phyloP scores from a whole-genome alignment of 2,113 vertebrate species.

The Tauraco erythrolophus region DNA sequence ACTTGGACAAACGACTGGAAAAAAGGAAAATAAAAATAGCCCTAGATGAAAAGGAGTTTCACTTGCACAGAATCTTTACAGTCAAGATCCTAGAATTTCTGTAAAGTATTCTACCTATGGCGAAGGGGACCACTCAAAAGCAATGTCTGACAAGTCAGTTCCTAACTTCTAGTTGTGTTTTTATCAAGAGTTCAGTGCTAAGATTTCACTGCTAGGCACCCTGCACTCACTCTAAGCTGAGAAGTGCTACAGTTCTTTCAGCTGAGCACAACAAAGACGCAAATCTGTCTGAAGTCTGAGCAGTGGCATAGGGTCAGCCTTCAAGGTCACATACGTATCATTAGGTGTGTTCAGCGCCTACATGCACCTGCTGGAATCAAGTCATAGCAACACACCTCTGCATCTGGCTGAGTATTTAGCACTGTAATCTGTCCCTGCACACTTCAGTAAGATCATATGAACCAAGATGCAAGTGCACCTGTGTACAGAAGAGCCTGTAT shows the following conservation, averaged over 20 bases:
- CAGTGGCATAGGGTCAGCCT: not conserved
- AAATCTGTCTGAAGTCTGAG: not conserved
- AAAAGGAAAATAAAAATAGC: not conserved
- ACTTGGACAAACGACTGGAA: constrained; percentile 89
- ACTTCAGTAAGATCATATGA: not conserved
- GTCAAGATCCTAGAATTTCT: not conserved
- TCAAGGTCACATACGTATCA: not conserved
- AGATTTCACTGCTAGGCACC: not conserved
- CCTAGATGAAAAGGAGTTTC: not conserved
- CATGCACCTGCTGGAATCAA: not conserved
- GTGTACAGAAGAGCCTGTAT: not conserved
- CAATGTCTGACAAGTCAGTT: not conserved
- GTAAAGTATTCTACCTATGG: not conserved
- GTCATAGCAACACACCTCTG: not conserved
- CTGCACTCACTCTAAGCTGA: not conserved
- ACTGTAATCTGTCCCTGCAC: not conserved
- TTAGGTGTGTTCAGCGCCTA: not conserved
- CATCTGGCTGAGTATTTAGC: not conserved
- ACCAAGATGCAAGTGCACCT: not conserved
- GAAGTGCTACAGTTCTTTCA: not conserved
- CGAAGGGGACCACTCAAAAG: not conserved
- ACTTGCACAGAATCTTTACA: not conserved
- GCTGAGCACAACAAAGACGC: not conserved
- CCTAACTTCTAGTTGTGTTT: not conserved
- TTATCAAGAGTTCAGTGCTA: not conserved